Base-by-base conservation (phyloP, 2,113 vertebrate species). In the Aspidoscelis tigris region DNA sequence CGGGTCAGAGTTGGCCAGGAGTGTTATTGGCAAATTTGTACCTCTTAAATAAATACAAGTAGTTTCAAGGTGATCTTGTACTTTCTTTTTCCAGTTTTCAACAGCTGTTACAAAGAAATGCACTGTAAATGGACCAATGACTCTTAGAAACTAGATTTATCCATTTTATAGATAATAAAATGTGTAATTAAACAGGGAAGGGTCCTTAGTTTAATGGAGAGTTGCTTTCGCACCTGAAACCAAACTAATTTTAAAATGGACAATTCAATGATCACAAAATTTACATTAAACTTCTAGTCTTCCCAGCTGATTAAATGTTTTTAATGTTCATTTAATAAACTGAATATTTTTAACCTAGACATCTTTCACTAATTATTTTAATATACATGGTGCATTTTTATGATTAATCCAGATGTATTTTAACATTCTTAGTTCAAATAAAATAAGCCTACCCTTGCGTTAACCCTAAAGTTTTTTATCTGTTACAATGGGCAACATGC, bases 301-400 rank as follows among this genome's bases (percentile, higher is more conserved):
- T 86, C 65, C 80, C 22, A 77, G 39, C 41, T 64, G 9, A 5
- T 53, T 5, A 43, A 5, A 7, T 1, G 0, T 61, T 61, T 61
- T 61, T 61, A 18, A 61, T 22, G 65, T 80, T 76, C 61, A 81
- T 43, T 69, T 65, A 76, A 89, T n/a, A 87, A 83, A 79, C 3
- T 5, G 43, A 55, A 22, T 5, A 69, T 11, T 55, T 20, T 75
- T 47, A 91, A 89, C 8, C 79, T 0, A 0, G 58, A 50, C 21
- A 75, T 75, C 22, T 4, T 55, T 65, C 41, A 73, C 39, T 84
- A 58, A 71, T 47, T 3, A 58, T 70, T 33, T 22, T 47, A 33
- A 65, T 7, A 64, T 79, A 55, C 58, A 21, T 74, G 21, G 7
- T 79, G 41, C 53, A 2, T 12, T 78, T 47, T 70, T 82, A 43